Conservation (phyloP, 2,113 vertebrate genomes). For the Podarcis raffonei region DNA sequence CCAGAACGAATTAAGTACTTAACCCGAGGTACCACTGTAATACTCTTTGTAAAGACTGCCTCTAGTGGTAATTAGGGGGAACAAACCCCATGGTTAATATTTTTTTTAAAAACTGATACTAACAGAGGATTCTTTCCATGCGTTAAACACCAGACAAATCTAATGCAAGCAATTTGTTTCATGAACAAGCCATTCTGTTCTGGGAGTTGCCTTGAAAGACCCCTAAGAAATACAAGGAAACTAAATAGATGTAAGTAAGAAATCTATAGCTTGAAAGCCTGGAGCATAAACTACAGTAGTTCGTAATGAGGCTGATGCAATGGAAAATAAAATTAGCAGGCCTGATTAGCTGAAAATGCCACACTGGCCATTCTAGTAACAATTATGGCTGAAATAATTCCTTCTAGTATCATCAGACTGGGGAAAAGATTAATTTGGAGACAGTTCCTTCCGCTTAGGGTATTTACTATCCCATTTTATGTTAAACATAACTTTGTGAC, state of each 20-base stretch:
- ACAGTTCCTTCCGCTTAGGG: constrained; percentile 9
- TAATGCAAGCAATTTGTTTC: background rate
- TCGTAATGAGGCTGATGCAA: constrained; percentile 5
- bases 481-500: constrained; percentile 26
- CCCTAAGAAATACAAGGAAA: background rate
- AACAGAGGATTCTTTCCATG: background rate
- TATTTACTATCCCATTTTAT: constrained; percentile 26
- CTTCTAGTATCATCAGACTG: constrained; percentile 16
- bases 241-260: background rate
- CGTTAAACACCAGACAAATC: background rate
- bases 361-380: background rate
- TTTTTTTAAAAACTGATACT: background rate
- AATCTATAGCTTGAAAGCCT: background rate
- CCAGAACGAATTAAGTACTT: too few relatives aligned
- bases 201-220: background rate
- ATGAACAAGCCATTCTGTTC: background rate
- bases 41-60: background rate
- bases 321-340: background rate
- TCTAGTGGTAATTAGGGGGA: background rate
- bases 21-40: too few relatives aligned
- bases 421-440: constrained; percentile 39
- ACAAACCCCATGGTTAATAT: background rate
- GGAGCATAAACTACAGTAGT: background rate
- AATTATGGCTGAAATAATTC: background rate
- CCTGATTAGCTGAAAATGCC: background rate